A percentile compares a stretch with the other conserved stretches of the same genome.
These are phyloP conservation scores for Megaceryle alcyon DNA, from an alignment of 2,797 vertebrate genomes.

Conservation along the genomic window DNA sequence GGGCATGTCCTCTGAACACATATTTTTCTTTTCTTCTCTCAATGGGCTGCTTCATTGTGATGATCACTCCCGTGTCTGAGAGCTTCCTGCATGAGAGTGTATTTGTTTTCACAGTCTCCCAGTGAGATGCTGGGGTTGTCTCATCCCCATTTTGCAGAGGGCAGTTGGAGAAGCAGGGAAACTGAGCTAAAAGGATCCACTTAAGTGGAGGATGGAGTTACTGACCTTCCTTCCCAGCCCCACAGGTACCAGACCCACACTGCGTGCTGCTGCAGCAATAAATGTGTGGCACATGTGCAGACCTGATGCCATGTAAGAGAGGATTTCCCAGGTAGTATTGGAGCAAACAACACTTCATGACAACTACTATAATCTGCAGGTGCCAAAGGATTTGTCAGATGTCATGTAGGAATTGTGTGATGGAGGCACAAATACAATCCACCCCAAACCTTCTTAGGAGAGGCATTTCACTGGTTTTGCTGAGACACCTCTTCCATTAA, in stretches of 20 bases:
- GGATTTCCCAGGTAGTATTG: background rate
- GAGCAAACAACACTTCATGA: background rate
- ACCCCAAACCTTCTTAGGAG: background rate
- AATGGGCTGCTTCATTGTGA: background rate
- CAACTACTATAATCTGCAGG: background rate
- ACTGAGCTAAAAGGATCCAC: background rate
- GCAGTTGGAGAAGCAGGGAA: background rate
- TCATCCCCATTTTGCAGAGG: background rate
- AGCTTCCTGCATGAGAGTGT: background rate
- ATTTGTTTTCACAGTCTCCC: background rate
- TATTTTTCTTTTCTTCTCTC: background rate
- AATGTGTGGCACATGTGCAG: fast-evolving
- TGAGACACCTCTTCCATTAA: background rate
- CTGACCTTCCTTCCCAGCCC: background rate
- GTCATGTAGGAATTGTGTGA: fast-evolving
- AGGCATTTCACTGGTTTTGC: background rate
- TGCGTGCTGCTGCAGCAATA: background rate
- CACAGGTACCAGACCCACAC: background rate
- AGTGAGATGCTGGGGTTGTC: background rate
- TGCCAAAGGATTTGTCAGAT: background rate
- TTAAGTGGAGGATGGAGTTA: background rate
- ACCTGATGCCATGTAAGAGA: fast-evolving
- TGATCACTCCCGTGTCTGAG: background rate
- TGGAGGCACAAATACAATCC: background rate
- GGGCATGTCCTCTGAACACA: background rate